These are phyloP conservation scores for Nyctibius grandis DNA, from an alignment of 2,797 vertebrate species.

Conservation along the genomic window DNA sequence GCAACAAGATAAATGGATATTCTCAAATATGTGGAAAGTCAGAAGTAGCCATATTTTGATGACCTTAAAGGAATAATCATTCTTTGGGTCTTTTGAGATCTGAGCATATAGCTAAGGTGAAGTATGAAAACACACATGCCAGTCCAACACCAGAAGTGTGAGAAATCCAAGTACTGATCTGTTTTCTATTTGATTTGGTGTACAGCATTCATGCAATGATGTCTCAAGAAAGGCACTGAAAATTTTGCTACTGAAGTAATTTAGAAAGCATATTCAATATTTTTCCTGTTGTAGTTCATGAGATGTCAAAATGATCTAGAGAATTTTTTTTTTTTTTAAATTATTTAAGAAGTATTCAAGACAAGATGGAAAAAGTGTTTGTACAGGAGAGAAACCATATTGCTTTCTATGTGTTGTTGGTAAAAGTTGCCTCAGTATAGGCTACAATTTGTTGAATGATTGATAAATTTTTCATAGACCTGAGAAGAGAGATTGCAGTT, in stretches of 20 bases:
- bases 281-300: not conserved
- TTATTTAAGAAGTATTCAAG: not conserved
- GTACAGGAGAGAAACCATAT: not conserved
- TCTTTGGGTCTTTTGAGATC: not conserved
- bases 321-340: not conserved
- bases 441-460: not conserved
- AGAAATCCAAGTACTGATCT: not conserved
- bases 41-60: not conserved
- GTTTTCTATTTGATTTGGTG: not conserved
- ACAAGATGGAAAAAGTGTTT: not conserved
- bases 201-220: not conserved
- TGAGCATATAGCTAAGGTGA: not conserved
- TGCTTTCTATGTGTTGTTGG: not conserved
- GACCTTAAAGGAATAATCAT: not conserved
- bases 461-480: not conserved
- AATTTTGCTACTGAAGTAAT: not conserved
- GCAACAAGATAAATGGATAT: not conserved
- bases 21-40: not conserved
- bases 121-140: not conserved
- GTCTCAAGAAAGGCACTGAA: not conserved
- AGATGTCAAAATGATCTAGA: not conserved
- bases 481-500: not conserved
- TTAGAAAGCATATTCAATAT: not conserved
- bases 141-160: not conserved
- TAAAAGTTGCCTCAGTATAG: not conserved